Base-by-base conservation (phyloP, 2,888 invertebrate genomes). In the Thyatira batis region DNA sequence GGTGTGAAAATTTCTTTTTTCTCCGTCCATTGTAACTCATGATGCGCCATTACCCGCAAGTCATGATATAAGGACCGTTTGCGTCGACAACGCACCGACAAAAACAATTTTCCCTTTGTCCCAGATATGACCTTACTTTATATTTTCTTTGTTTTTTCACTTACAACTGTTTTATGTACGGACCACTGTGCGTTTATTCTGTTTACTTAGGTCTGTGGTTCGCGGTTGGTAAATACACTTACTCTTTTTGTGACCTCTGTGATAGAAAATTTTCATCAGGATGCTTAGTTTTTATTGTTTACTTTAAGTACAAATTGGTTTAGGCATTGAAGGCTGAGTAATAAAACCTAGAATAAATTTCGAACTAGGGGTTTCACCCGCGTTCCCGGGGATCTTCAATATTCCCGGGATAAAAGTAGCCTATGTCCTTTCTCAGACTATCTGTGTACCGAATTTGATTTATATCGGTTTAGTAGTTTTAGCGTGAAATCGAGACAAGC, bases 21-120 rank as follows among this genome's bases (percentile, higher is more conserved):
- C 33, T 33, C 33, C 39, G 8, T 17, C 17, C 39, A 8, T 39
- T 17, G 39, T 39, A 39, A 39, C 39, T 17, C 39, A 17, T 39
- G 39, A 39, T 39, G 39, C 39, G 39, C 17, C 39, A 39, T 39
- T 39, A 39, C 39, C 17, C 39, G 17, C 39, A 1, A 39, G 13
- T n/a, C 30, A 30, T 30, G n/a, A 30, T 39, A 33, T 33, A 33
- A 33, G 33, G 13, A 39, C 13, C 17, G 39, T 39, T 39, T 39
- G 39, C 39, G 39, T n/a, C 39, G 17, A 17, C 39, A 39, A 33
- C 33, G n/a, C 33, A 33, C n/a, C 33, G 63, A 69, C 61, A 78
- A 76, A 80, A 83, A 79, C 78, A 74, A 78, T 80, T 80, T 65
- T 65, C 60, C 64, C 55, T 62, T 62, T 61, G 63, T 69, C 59